Evolutionary conservation across 2,113 vertebrate genomes (phyloP).

Genomic region (Euleptes europaea): DNA sequence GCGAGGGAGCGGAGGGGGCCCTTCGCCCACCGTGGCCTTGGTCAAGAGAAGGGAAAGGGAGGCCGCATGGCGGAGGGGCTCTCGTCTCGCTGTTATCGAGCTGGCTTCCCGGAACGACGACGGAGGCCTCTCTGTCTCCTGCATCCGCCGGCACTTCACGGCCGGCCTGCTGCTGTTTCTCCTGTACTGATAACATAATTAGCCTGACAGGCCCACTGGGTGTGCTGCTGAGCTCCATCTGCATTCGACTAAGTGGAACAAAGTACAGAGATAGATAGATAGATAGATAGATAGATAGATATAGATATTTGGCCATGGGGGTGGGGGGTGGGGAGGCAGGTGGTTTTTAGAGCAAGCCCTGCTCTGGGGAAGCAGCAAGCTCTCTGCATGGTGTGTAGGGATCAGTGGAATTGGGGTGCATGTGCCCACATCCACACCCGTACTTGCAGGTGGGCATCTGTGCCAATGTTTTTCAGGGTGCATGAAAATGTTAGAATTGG

Average conservation of each 20-base stretch:
- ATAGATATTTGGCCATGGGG: background rate
- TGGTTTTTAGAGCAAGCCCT: background rate
- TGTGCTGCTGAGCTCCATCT: conserved; percentile 2
- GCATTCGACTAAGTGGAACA: conserved; percentile 12
- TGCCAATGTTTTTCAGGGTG: no score
- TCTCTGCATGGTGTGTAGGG: background rate
- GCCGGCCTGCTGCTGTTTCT: conserved; percentile 51
- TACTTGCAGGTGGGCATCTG: no score
- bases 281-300: background rate
- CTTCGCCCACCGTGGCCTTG: background rate
- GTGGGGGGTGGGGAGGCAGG: background rate
- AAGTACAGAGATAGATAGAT: background rate
- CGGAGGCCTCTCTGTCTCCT: conserved; percentile 44
- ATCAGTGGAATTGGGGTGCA: no score
- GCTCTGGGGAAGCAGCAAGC: background rate
- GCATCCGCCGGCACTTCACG: conserved; percentile 32
- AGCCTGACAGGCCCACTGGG: conserved; percentile 58
- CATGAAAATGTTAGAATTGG: no score
- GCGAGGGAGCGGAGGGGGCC: conserved; percentile 36
- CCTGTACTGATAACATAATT: conserved; percentile 45
- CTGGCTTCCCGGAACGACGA: conserved; percentile 54
- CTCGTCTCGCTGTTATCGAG: conserved; percentile 62
- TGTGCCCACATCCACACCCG: no score
- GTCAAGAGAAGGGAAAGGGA: background rate
- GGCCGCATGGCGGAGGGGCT: conserved; percentile 42